Conservation (phyloP, 2,113 vertebrate species). For the Aythya baeri region DNA sequence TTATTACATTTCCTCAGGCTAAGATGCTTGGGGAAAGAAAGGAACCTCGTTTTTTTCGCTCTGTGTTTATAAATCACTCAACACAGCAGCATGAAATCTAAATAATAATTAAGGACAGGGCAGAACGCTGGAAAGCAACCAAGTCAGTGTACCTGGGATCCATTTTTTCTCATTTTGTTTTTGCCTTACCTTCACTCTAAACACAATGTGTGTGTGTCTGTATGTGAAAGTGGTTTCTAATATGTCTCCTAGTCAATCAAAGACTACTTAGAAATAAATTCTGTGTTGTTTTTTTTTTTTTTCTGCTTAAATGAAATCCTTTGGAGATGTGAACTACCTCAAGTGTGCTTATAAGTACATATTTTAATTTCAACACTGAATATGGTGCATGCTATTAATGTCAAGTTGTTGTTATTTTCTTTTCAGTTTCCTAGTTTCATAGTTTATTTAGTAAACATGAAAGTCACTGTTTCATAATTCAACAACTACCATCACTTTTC, state of each 20-base stretch:
- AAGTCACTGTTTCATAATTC: neutral
- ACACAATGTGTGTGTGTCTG: neutral
- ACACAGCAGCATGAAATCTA: neutral
- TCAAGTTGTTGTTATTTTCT: neutral
- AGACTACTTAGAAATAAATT: neutral
- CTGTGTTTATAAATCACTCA: neutral
- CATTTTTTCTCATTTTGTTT: fast-evolving
- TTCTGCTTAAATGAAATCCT: neutral
- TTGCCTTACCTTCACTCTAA: neutral
- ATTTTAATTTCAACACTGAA: neutral
- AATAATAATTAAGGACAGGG: neutral
- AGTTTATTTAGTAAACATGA: neutral
- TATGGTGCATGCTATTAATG: neutral
- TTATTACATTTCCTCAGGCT: neutral
- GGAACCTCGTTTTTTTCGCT: neutral
- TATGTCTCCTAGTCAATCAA: neutral
- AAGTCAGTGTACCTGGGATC: neutral
- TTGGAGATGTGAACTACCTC: neutral
- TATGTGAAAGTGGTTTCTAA: neutral
- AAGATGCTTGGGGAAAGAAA: neutral
- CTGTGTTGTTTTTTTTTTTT: neutral
- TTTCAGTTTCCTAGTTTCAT: neutral
- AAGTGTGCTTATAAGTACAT: neutral
- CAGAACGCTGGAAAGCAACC: neutral
- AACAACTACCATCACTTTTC: neutral